Base-by-base conservation (phyloP, 2,888 invertebrate species). In the Molorchus minor region DNA sequence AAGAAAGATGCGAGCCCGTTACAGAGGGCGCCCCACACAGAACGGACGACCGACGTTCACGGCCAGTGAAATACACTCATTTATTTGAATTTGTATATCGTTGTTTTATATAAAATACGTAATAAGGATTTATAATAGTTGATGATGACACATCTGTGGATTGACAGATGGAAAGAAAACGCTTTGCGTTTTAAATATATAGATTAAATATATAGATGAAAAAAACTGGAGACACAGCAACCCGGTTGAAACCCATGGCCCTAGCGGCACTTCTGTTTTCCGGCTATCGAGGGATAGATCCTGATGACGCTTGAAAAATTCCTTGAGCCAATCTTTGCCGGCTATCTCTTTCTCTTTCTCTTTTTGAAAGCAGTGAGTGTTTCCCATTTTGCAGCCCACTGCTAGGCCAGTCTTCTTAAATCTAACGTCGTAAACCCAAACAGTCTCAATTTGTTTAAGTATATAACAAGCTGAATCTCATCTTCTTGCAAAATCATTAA, bases 271-370 rank as follows among this genome's bases (percentile, higher is more conserved):
- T 54, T 2, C 69, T 70, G 1, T 36, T 20, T 61, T 71, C 68
- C 20, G 69, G 72, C 25, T 47, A 40, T n/a, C 56, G 2, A 62
- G 2, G 8, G 20, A 13, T 12, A 61, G 0, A 2, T 53, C 41
- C 15, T 20, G 38, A 52, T 84, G 83, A 55, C 84, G 73, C 59
- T 83, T 83, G 12, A 84, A 71, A 71, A 84, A 84, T 65, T 82
- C 82, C 8, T 8, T 8, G 5, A 57, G 4, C 56, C 62, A 62
- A 25, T 56, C 55, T 40, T 35, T 49, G 5, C 61, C 61, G 19
- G 54, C 58, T n/a, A 38, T 36, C 21, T 49, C 36, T 21, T 52
- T 58, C 12, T 45, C 46, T 21, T 52, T 58, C 12, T 45, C 46
- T 19, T 19, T 38, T 19, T 52, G 30, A 38, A 58, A 61, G 2